These are phyloP conservation scores for Danio kyathit DNA, from an alignment of 2,797 vertebrate species.

Conservation along the genomic window DNA sequence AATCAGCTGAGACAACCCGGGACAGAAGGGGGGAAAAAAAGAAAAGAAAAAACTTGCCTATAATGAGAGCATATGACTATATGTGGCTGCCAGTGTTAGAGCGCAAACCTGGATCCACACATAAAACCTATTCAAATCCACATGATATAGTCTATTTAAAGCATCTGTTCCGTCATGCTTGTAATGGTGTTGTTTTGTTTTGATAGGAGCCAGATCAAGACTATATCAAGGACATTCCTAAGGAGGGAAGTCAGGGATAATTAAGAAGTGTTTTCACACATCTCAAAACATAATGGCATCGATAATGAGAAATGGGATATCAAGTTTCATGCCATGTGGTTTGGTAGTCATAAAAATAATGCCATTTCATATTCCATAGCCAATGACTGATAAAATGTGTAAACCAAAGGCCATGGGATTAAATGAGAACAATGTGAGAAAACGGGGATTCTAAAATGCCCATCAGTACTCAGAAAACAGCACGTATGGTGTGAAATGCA, in stretches of 20 bases:
- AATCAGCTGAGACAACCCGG: constrained; percentile 17
- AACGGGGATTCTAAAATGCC: background rate
- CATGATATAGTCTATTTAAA: constrained; percentile 24
- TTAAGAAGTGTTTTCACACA: constrained; percentile 59
- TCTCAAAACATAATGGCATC: constrained; percentile 40
- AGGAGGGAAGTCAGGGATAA: constrained; percentile 44
- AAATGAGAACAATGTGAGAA: constrained; percentile 10
- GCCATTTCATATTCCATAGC: background rate
- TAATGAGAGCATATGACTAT: constrained; percentile 6
- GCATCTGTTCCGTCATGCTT: constrained; percentile 26
- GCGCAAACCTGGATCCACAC: constrained; percentile 28
- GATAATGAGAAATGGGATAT: constrained; percentile 28
- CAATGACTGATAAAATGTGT: constrained; percentile 24
- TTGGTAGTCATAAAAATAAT: constrained; percentile 15
- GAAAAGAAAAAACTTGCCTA: constrained; percentile 25
- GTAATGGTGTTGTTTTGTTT: constrained; percentile 41
- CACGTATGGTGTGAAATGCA: background rate
- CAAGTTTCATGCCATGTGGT: constrained; percentile 26
- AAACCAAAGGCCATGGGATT: constrained; percentile 28
- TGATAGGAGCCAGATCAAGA: constrained; percentile 32
- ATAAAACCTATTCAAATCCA: background rate
- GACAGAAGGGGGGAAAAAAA: constrained; percentile 13
- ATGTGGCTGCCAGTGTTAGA: constrained; percentile 4
- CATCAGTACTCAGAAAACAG: constrained; percentile 5
- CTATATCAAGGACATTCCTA: constrained; percentile 32